Evolutionary conservation across 2,797 vertebrate genomes (phyloP), one percentile per base, ranked within the genome.

Genomic region (Lemur catta): DNA sequence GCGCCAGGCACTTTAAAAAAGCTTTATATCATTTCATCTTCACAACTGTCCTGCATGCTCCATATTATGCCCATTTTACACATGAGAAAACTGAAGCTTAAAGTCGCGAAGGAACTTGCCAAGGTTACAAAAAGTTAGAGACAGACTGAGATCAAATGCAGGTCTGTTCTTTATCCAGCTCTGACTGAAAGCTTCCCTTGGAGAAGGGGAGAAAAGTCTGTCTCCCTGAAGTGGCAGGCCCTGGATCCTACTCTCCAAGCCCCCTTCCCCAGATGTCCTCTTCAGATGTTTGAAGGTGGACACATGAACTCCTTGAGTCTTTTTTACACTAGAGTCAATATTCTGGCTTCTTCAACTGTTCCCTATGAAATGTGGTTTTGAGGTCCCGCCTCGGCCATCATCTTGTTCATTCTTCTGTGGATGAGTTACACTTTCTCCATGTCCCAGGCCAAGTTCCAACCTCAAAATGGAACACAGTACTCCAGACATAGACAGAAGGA

Each of bases 131-230:
- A 85, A 48, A 59, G 15, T 91, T n/a, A 84, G 22, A 24, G 55
- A 43, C 33, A 84, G 63, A 41, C 26, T 30, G 67, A 85, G 35
- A 84, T n/a, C 65, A 72, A 71, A 38, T 6, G 30, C 48, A 82
- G 10, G 4, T n/a, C 41, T 91, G 30, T 63, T 89, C 15, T 90
- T 92, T 55, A 63, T 61, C 59, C 46, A 61, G n/a, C 84, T 91
- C n/a, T 10, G 46, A 85, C 48, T 63, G 22, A 84, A 87, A 41
- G n/a, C 14, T 28, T 50, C 33, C 28, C 43, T 57, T n/a, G n/a
- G n/a, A n/a, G n/a, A n/a, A n/a, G n/a, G n/a, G n/a, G n/a, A n/a
- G 50, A 76, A 95, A 89, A 76, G 17, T 79, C 79, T 81, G 46
- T 67, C 7, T 22, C 24, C 59, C 33, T 52, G 50, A 59, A 52